Percentiles rank a stretch among this genome's conserved stretches.
phyloP scores from a whole-genome alignment of 1,140 invertebrate species.

The Drosophila sturtevanti region DNA sequence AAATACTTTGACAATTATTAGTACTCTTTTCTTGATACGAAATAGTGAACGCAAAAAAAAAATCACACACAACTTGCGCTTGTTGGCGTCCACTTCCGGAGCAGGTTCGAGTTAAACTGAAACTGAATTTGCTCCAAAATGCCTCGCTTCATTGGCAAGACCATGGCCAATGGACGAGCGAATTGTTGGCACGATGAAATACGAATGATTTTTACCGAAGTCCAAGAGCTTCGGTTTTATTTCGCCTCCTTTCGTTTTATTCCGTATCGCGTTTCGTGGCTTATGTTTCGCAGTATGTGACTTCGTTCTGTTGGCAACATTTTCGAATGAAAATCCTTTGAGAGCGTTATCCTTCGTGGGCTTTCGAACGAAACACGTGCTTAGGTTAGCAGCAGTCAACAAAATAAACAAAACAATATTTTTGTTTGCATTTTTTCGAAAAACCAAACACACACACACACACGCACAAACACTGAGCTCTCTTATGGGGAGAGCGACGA shows the following conservation, averaged over 20 bases:
- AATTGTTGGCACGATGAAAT: conserved; percentile 4
- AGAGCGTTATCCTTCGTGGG: background rate
- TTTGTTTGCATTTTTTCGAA: conserved; percentile 44
- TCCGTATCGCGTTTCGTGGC: conserved; percentile 47
- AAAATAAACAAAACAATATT: conserved; percentile 46
- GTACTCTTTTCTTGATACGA: conserved; percentile 9
- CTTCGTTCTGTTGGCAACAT: background rate
- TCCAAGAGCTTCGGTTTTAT: conserved; percentile 1
- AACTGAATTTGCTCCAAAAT: conserved; percentile 37
- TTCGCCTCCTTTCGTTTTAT: conserved; percentile 47
- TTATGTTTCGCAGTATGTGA: too few relatives aligned
- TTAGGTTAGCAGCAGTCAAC: conserved; percentile 20
- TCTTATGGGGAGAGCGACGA: conserved; percentile 25
- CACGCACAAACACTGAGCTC: background rate
- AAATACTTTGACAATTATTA: conserved; percentile 8
- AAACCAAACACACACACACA: conserved; percentile 21
- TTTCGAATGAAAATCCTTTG: background rate
- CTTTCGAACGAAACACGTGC: conserved; percentile 79
- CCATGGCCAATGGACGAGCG: conserved; percentile 14
- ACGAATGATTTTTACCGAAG: background rate
- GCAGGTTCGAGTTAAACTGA: conserved; percentile 77
- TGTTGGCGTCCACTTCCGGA: conserved; percentile 72
- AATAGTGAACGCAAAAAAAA: background rate
- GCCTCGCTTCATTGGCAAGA: conserved; percentile 70
- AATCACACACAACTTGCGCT: conserved; percentile 41